Conservation (phyloP, 2,888 invertebrate species). For the Erebia palarica region DNA sequence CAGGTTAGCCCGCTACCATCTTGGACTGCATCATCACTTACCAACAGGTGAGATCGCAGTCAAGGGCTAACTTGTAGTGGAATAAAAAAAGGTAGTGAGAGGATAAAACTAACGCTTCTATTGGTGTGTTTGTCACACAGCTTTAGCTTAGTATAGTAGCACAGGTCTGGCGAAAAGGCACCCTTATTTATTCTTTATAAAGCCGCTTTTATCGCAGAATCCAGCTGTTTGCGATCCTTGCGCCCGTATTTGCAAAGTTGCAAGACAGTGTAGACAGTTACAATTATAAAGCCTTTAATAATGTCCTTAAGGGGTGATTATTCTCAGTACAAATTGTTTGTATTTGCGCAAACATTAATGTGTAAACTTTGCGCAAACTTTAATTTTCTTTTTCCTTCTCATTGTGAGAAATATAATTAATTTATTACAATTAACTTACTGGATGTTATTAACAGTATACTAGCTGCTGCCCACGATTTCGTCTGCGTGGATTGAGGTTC, state of each 20-base stretch:
- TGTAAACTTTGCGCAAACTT: slow-evolving; percentile 1
- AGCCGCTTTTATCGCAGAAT: background rate
- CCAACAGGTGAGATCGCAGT: no score
- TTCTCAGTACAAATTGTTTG: slow-evolving; percentile 27
- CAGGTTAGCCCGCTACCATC: no score
- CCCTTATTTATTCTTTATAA: background rate
- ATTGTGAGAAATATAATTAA: background rate
- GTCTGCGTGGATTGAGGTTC: no score
- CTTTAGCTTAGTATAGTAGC: no score
- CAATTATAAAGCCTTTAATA: slow-evolving; percentile 31
- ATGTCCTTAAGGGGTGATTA: slow-evolving; percentile 32
- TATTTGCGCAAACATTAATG: slow-evolving; percentile 11
- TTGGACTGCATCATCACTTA: no score
- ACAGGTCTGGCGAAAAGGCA: no score
- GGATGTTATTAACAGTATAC: no score
- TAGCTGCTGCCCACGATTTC: no score
- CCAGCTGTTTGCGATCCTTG: slow-evolving; percentile 28
- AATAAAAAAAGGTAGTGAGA: no score
- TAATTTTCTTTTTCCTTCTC: slow-evolving; percentile 5
- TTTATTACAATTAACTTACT: background rate
- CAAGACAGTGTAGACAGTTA: slow-evolving; percentile 26
- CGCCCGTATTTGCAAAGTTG: slow-evolving; percentile 27
- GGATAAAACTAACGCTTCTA: no score
- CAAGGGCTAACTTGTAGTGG: no score
- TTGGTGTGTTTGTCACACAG: no score